These are phyloP conservation scores for Drosophila suzukii DNA, from an alignment of 1,140 invertebrate species.

Conservation along the genomic window DNA sequence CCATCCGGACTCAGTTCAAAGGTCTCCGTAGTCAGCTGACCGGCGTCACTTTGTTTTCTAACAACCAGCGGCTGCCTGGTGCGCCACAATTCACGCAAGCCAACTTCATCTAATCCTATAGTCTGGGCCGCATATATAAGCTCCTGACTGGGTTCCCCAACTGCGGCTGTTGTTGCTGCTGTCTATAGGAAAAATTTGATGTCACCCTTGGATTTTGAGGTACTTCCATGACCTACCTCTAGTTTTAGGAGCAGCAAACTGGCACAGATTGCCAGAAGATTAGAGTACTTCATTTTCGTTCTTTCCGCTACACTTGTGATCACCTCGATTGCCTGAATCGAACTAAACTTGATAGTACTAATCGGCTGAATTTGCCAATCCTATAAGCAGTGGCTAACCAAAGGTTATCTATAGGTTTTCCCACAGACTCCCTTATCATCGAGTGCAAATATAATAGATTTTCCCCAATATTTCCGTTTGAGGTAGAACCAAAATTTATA, in stretches of 20 bases:
- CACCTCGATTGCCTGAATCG: constrained; percentile 3
- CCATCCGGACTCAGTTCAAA: constrained; percentile 43
- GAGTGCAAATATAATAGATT: neutral
- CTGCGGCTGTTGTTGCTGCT: neutral
- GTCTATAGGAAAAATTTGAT: constrained; percentile 9
- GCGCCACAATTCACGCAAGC: constrained; percentile 48
- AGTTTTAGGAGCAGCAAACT: constrained; percentile 42
- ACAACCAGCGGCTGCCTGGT: constrained; percentile 47
- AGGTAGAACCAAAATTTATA: neutral
- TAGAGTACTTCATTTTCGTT: constrained; percentile 11
- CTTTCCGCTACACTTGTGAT: constrained; percentile 10
- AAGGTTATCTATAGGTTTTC: constrained; percentile 11
- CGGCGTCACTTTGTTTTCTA: constrained; percentile 21
- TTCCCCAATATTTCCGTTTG: neutral
- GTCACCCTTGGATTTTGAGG: neutral
- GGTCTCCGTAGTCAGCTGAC: constrained; percentile 28
- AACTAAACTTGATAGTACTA: constrained; percentile 5
- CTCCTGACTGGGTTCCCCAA: constrained; percentile 11
- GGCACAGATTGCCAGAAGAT: constrained; percentile 8
- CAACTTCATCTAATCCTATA: constrained; percentile 35
- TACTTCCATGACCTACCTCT: constrained; percentile 52
- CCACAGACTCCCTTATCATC: neutral
- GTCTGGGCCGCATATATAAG: constrained; percentile 25
- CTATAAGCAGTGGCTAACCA: no score
- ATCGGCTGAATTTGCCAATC: neutral